phyloP scores from a whole-genome alignment of 2,888 invertebrate genomes.

The Steinernema carpocapsae region DNA sequence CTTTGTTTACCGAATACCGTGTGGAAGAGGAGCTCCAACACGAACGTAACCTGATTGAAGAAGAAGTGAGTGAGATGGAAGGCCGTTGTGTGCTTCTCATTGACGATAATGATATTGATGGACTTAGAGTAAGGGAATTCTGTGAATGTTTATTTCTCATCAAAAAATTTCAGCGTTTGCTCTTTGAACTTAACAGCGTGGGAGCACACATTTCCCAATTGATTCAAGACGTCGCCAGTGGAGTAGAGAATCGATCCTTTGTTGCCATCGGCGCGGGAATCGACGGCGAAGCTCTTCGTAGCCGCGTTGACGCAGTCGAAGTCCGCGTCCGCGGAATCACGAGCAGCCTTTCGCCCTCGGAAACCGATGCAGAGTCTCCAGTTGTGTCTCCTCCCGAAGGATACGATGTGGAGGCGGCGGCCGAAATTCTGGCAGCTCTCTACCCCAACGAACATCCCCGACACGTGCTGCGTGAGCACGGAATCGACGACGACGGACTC shows the following conservation, averaged over 20 bases:
- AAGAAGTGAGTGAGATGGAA: slow-evolving; percentile 38
- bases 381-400: slow-evolving; percentile 14
- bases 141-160: background rate
- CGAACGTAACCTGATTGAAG: slow-evolving; percentile 40
- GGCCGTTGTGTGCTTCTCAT: slow-evolving; percentile 13
- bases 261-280: slow-evolving; percentile 28
- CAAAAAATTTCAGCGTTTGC: background rate
- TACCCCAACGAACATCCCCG: slow-evolving; percentile 63
- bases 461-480: slow-evolving; percentile 61
- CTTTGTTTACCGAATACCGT: slow-evolving; percentile 48
- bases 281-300: slow-evolving; percentile 13
- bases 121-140: background rate
- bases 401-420: slow-evolving; percentile 64
- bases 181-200: slow-evolving; percentile 27
- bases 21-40: slow-evolving; percentile 52
- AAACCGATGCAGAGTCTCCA: slow-evolving; percentile 16
- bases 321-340: slow-evolving; percentile 1
- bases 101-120: slow-evolving; percentile 23
- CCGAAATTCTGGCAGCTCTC: slow-evolving; percentile 63
- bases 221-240: slow-evolving; percentile 32
- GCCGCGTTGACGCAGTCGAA: background rate
- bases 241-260: slow-evolving; percentile 20
- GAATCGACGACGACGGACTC: slow-evolving; percentile 41
- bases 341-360: slow-evolving; percentile 5
- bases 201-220: slow-evolving; percentile 20